These are phyloP conservation scores for Synodontis membranacea DNA, from an alignment of 2,113 vertebrate genomes.

Conservation along the genomic window DNA sequence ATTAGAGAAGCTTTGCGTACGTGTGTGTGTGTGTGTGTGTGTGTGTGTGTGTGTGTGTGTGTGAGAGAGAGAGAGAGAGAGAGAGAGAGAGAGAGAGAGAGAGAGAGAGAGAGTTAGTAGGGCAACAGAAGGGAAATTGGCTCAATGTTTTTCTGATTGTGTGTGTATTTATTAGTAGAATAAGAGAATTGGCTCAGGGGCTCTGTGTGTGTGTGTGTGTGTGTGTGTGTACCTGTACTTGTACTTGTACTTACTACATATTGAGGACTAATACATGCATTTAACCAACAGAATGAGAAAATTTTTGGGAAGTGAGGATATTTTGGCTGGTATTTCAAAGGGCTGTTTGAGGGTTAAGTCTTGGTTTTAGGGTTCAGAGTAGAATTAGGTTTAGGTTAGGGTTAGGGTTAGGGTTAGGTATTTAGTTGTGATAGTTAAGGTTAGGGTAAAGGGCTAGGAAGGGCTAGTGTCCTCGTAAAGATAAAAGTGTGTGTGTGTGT, in stretches of 20 bases:
- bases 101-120: slow-evolving; percentile 56
- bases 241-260: no score
- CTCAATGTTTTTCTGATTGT: slow-evolving; percentile 71
- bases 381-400: no score
- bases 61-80: slow-evolving; percentile 24
- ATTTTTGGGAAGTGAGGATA: no score
- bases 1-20: slow-evolving; percentile 65
- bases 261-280: no score
- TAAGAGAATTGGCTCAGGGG: slow-evolving; percentile 63
- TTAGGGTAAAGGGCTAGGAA: no score
- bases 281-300: no score
- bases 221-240: slow-evolving; percentile 59
- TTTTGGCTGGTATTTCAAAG: no score
- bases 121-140: slow-evolving; percentile 65
- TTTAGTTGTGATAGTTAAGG: no score
- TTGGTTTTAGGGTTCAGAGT: no score
- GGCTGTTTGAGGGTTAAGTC: no score
- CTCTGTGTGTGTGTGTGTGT: slow-evolving; percentile 47
- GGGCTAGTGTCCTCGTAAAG: no score
- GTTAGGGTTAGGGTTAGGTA: no score
- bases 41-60: slow-evolving; percentile 48
- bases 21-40: slow-evolving; percentile 38
- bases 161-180: slow-evolving; percentile 73
- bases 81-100: slow-evolving; percentile 16
- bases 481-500: slow-evolving; percentile 64